Base-by-base conservation (phyloP, 2,113 vertebrate genomes). In the Gasterosteus nipponicus region DNA sequence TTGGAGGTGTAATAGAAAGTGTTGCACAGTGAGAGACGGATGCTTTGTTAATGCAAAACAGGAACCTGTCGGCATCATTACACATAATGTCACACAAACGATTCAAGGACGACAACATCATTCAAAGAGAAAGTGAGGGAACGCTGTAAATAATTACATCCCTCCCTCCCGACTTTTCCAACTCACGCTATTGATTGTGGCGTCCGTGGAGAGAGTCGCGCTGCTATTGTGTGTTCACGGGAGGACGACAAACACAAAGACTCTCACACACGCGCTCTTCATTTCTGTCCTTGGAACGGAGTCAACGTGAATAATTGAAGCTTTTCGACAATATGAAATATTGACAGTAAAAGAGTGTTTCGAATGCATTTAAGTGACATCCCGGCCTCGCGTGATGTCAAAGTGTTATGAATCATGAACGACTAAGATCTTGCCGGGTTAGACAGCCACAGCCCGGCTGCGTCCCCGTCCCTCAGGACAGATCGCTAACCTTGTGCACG, bases 251-350 rank as follows among this genome's bases (percentile, higher is more conserved):
- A 1, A 51, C 58, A 73, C 77, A 64, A 63, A 61, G 54, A 85
- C 70, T 53, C 38, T 75, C 56, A 62, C 82, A 67, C 68, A 76
- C 71, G 46, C 58, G 56, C 83, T 80, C 80, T 86, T 86, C 72
- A 74, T 85, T 76, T 78, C 71, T 71, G 69, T 68, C 53, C 61
- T 56, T 46, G 12, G 68, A 85, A 85, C 68, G 74, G 73, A 72
- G 75, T 82, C 81, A 68, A 0, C 71, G 75, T 90, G 76, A 92
- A 91, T 88, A 88, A 89, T 85, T 86, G 62, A 91, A 73, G 66
- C 68, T 47, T 77, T 58, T 84, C 78, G 69, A 86, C 61, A 80
- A 92, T 26, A 26, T 91, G 26, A 91, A 92, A 92, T 88, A 89
- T 90, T 90, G 86, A 91, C 85, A 81, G 33, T 77, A 66, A 72